Evolutionary conservation across 1,140 invertebrate genomes (phyloP).

Genomic region (Macrotrachela quadricornifera): DNA sequence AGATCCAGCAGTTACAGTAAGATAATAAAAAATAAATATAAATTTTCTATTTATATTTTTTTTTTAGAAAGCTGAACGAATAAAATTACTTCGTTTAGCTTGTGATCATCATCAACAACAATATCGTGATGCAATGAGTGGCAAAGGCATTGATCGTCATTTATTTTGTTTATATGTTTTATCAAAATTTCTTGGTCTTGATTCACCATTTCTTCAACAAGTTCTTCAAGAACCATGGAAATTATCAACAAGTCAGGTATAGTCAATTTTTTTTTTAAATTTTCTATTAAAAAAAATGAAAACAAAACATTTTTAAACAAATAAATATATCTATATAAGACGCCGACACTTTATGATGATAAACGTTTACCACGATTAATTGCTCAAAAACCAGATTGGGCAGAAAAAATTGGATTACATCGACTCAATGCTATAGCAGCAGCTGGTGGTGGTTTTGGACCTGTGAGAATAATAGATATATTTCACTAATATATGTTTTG

Average conservation of each 20-base stretch:
- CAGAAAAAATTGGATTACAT: too few species aligned
- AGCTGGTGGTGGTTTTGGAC: slow-evolving; percentile 89
- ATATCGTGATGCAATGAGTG: slow-evolving; percentile 87
- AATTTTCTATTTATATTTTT: too few species aligned
- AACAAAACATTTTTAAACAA: too few species aligned
- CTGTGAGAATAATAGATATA: slow-evolving; percentile 30
- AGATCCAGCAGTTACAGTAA: slow-evolving; percentile 32
- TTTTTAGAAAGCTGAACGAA: slow-evolving; percentile 38
- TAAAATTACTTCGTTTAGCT: slow-evolving; percentile 47
- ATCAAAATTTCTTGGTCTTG: slow-evolving; percentile 84
- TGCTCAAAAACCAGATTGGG: too few species aligned
- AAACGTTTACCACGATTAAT: too few species aligned
- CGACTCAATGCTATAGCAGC: slow-evolving; percentile 41
- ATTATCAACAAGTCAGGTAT: slow-evolving; percentile 70
- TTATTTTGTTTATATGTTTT: slow-evolving; percentile 91
- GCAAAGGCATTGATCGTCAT: slow-evolving; percentile 81
- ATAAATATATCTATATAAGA: too few species aligned
- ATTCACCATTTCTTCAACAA: slow-evolving; percentile 75
- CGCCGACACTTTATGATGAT: too few species aligned
- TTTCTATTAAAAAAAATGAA: too few species aligned
- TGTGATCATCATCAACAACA: slow-evolving; percentile 56
- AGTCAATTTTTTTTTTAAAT: neutral
- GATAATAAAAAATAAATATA: too few species aligned
- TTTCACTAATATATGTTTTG: too few species aligned
- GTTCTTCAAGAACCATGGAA: slow-evolving; percentile 91